Conservation (phyloP, 2,113 vertebrate genomes). For the Ia io region DNA sequence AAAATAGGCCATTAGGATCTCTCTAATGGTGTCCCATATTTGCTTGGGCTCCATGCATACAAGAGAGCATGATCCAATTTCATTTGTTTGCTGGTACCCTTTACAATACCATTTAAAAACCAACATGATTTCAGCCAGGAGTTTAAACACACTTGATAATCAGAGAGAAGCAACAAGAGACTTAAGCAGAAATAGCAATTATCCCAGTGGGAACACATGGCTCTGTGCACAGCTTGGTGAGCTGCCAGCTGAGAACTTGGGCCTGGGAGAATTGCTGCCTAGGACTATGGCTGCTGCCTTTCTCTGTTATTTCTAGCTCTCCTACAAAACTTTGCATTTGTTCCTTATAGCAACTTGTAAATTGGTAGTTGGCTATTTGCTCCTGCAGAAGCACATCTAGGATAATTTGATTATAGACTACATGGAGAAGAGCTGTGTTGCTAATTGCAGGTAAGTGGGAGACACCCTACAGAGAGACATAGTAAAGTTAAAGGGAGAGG, state of each 20-base stretch:
- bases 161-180: conserved; percentile 63
- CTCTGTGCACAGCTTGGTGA: conserved; percentile 42
- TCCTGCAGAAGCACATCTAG: conserved; percentile 11
- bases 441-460: conserved; percentile 50
- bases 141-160: conserved; percentile 67
- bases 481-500: conserved; percentile 20
- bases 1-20: conserved; percentile 19
- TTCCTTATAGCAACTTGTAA: conserved; percentile 23
- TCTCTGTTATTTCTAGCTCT: not conserved
- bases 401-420: conserved; percentile 53
- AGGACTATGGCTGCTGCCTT: not conserved
- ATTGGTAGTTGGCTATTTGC: conserved; percentile 12
- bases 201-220: conserved; percentile 61
- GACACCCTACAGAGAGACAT: not conserved
- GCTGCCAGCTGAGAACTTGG: conserved; percentile 50
- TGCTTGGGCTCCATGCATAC: conserved; percentile 3
- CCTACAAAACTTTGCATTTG: not conserved
- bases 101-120: conserved; percentile 60
- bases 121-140: conserved; percentile 64
- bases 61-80: conserved; percentile 54
- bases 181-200: conserved; percentile 62
- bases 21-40: not conserved
- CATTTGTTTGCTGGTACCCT: conserved; percentile 59
- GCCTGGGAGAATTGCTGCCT: not conserved
- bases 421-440: not conserved